Evolutionary conservation across 2,113 vertebrate species (phyloP).

Genomic region (Acrocephalus kingi): DNA sequence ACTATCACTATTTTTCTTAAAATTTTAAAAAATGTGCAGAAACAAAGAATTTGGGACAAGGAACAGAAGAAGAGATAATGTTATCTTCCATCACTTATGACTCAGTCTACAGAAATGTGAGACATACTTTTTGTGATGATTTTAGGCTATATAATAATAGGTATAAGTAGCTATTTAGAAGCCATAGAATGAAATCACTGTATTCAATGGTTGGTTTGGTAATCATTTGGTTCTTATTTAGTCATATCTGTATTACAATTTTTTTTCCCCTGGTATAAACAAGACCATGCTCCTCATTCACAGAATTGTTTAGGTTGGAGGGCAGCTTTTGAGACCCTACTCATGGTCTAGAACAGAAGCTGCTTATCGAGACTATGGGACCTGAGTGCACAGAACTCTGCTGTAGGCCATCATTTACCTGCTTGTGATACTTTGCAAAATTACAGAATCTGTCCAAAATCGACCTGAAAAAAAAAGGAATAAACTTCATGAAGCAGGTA

Average conservation of each 20-base stretch:
- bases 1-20: neutral
- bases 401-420: neutral
- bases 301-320: neutral
- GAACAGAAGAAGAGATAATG: neutral
- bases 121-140: neutral
- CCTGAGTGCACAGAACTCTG: neutral
- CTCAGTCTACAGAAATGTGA: neutral
- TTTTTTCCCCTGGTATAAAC: neutral
- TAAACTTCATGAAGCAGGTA: neutral
- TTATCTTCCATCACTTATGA: neutral
- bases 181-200: neutral
- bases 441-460: neutral
- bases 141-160: neutral
- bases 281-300: neutral
- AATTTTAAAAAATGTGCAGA: neutral
- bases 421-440: neutral
- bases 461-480: neutral
- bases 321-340: neutral
- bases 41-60: neutral
- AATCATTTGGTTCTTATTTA: neutral
- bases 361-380: neutral
- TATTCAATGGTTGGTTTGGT: neutral
- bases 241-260: neutral
- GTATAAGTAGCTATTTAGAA: neutral
- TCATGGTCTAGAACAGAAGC: neutral